A percentile compares a stretch with the other conserved stretches of the same genome.
Evolutionary conservation across 2,888 invertebrate genomes (phyloP).

Genomic region (Lycocerus yunnanus): DNA sequence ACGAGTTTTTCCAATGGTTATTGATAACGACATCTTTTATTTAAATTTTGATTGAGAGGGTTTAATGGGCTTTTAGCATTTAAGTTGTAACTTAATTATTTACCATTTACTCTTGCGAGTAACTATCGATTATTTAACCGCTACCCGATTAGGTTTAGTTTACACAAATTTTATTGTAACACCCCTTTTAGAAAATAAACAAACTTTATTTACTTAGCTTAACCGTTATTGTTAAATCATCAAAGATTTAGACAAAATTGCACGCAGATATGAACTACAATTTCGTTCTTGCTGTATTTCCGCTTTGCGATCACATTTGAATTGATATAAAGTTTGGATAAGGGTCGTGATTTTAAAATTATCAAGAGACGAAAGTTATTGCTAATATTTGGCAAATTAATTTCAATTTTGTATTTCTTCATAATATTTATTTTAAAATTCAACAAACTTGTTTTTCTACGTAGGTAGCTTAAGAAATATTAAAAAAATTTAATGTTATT

Average conservation of each 20-base stretch:
- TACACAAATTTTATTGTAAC: not conserved
- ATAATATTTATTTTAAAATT: not conserved
- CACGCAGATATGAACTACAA: not conserved
- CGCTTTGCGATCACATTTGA: not conserved
- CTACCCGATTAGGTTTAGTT: not conserved
- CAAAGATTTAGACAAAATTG: not conserved
- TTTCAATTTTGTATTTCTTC: not conserved
- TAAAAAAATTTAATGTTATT: not conserved
- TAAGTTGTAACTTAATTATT: not conserved
- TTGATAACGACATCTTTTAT: constrained; percentile 2
- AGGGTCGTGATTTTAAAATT: constrained; percentile 16
- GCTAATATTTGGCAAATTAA: not conserved
- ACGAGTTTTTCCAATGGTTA: constrained; percentile 71
- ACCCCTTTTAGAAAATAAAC: not conserved
- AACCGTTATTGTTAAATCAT: not conserved
- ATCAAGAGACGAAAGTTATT: constrained; percentile 19
- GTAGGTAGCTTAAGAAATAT: not conserved
- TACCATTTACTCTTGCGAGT: not conserved
- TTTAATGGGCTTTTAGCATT: not conserved
- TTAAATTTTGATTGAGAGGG: constrained; percentile 2
- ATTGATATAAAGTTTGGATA: constrained; percentile 18
- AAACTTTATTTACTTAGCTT: not conserved
- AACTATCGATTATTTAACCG: not conserved
- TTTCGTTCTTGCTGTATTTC: not conserved
- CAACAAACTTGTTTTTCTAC: not conserved